phyloP scores from a whole-genome alignment of 2,888 invertebrate species.

The Synergus laeviventris region DNA sequence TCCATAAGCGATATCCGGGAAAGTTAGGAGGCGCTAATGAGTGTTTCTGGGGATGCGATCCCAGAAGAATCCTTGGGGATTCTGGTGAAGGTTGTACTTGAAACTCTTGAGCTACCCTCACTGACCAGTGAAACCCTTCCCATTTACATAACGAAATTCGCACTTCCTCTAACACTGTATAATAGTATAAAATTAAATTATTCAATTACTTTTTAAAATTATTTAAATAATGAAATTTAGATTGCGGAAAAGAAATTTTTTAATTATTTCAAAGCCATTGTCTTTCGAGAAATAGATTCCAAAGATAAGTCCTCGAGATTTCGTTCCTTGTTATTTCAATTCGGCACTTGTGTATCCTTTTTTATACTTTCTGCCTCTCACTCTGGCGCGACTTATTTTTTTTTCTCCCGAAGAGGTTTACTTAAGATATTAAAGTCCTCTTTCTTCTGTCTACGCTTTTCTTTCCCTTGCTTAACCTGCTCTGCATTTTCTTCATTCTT shows the following conservation, averaged over 20 bases:
- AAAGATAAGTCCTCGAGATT: not conserved
- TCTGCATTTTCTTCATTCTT: slow-evolving; percentile 53
- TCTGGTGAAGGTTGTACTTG: slow-evolving; percentile 13
- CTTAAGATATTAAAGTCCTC: slow-evolving; percentile 75
- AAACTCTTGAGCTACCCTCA: slow-evolving; percentile 18
- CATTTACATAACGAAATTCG: not conserved
- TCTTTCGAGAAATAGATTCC: too few relatives aligned
- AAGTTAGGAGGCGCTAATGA: slow-evolving; percentile 23
- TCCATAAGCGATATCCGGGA: slow-evolving; percentile 21
- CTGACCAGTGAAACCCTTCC: slow-evolving; percentile 22
- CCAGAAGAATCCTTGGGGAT: slow-evolving; percentile 22
- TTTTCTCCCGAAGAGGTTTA: slow-evolving; percentile 67
- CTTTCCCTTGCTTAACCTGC: slow-evolving; percentile 51
- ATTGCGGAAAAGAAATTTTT: too few relatives aligned
- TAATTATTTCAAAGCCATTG: too few relatives aligned
- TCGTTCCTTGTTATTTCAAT: slow-evolving; percentile 66
- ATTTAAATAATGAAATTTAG: too few relatives aligned
- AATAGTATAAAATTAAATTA: too few relatives aligned
- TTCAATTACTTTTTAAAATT: too few relatives aligned
- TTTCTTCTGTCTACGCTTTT: slow-evolving; percentile 52
- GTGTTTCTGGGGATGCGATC: slow-evolving; percentile 6
- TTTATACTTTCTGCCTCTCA: slow-evolving; percentile 54
- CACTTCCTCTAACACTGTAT: too few relatives aligned
- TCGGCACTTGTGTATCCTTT: slow-evolving; percentile 69
- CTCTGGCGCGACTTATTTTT: slow-evolving; percentile 64